Evolutionary conservation across 2,797 vertebrate genomes (phyloP), one percentile per base, ranked within the genome.

Genomic region (Sebastes steindachneri): DNA sequence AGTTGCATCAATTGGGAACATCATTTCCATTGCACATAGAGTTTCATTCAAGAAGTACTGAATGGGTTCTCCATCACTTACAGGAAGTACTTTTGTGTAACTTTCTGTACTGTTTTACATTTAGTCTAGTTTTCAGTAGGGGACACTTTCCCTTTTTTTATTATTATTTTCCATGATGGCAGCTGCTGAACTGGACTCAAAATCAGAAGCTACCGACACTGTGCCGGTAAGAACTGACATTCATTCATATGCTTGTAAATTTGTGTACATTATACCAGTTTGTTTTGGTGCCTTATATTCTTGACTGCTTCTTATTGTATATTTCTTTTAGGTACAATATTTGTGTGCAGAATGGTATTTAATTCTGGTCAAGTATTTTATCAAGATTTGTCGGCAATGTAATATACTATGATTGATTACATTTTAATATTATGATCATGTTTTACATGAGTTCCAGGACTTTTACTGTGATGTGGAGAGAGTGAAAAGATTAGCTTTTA

Each of bases 151-250:
- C 2, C 4, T 73, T 57, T 58, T 77, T 14, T 19, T 2, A 17
- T 48, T 53, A n/a, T 48, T 5, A 23, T 28, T 76, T 72, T 68
- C 55, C 2, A n/a, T 29, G 9, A 92, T 88, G 73, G 75, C 79
- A 64, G 41, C 82, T 55, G 35, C 68, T 72, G 64, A 77, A 73
- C n/a, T 82, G 66, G 69, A 93, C 45, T 79, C 68, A 4, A 84
- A 82, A 68, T 68, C 71, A 37, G 85, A 86, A 73, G 9, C 78
- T 53, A 62, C 80, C 9, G 41, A 84, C 29, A 21, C 23, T 45
- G 11, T 33, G 12, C 62, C 63, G 90, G 92, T 95, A 90, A 83
- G 88, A 77, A 9, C 3, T 78, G 7, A 74, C 1, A 57, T 21
- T 25, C 4, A 33, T 41, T 64, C 4, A 11, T 25, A 5, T 63